Conservation (phyloP, 64 coral and sea anemone genomes). For the Porites australiensis region DNA sequence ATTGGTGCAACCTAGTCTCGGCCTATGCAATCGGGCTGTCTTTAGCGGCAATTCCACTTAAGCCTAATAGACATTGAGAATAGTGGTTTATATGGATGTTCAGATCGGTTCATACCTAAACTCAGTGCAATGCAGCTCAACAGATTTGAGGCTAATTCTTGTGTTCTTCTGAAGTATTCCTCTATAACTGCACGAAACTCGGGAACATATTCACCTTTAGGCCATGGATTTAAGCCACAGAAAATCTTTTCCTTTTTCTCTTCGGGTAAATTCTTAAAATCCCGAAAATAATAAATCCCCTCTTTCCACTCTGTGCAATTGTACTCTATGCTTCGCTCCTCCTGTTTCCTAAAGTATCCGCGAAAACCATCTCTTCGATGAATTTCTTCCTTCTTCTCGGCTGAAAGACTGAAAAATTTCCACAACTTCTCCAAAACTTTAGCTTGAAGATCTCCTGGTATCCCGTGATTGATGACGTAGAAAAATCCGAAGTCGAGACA, state of each 20-base stretch:
- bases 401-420: constrained; percentile 63
- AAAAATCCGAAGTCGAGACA: constrained; percentile 57
- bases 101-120: constrained; percentile 34
- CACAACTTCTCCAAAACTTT: constrained; percentile 15
- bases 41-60: too few species aligned
- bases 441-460: not conserved
- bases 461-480: constrained; percentile 39
- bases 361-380: constrained; percentile 56
- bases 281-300: constrained; percentile 81
- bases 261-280: constrained; percentile 40
- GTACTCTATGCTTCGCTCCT: constrained; percentile 50
- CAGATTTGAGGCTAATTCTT: constrained; percentile 21
- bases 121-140: constrained; percentile 41
- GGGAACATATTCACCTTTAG: constrained; percentile 51
- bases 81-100: too few species aligned
- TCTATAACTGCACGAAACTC: constrained; percentile 42
- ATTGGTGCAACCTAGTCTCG: too few species aligned
- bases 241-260: constrained; percentile 47
- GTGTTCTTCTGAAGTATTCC: constrained; percentile 51
- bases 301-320: constrained; percentile 66
- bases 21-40: too few species aligned
- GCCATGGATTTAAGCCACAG: constrained; percentile 68
- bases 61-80: too few species aligned
- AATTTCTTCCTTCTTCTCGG: constrained; percentile 75
- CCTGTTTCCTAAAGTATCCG: constrained; percentile 69